Evolutionary conservation across 2,888 invertebrate species (phyloP).

Genomic region (Nephrotoma guestfalica): DNA sequence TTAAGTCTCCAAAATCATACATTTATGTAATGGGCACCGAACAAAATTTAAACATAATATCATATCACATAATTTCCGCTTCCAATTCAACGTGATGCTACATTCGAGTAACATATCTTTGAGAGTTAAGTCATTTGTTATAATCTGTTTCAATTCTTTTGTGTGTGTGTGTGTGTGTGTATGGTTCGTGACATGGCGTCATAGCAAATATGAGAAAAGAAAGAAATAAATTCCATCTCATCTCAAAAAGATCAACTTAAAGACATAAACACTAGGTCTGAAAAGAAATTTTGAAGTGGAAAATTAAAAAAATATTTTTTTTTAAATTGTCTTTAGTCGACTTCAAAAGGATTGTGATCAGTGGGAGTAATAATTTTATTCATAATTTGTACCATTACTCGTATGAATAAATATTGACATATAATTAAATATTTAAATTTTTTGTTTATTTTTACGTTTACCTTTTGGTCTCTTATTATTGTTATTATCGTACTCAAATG

Average conservation of each 20-base stretch:
- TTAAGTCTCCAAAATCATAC: not conserved
- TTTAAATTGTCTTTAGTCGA: not conserved
- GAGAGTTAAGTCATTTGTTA: not conserved
- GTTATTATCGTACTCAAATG: not conserved
- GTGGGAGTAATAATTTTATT: not conserved
- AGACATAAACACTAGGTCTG: not conserved
- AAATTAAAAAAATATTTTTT: too few species aligned
- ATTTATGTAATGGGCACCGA: not conserved
- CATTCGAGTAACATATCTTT: not conserved
- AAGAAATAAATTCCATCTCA: not conserved
- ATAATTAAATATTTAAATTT: not conserved
- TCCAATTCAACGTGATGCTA: not conserved
- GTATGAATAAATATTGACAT: not conserved
- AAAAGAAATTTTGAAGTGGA: not conserved
- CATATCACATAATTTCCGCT: not conserved
- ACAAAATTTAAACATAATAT: not conserved
- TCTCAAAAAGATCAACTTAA: not conserved
- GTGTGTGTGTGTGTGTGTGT: not conserved
- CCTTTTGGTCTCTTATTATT: not conserved
- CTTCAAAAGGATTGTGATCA: not conserved
- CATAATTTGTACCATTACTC: not conserved
- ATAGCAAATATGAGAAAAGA: not conserved
- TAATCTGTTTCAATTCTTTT: not conserved
- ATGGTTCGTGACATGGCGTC: not conserved
- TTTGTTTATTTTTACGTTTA: not conserved